Conservation (phyloP, 2,888 invertebrate genomes). For the Ichneumoninae sp. region DNA sequence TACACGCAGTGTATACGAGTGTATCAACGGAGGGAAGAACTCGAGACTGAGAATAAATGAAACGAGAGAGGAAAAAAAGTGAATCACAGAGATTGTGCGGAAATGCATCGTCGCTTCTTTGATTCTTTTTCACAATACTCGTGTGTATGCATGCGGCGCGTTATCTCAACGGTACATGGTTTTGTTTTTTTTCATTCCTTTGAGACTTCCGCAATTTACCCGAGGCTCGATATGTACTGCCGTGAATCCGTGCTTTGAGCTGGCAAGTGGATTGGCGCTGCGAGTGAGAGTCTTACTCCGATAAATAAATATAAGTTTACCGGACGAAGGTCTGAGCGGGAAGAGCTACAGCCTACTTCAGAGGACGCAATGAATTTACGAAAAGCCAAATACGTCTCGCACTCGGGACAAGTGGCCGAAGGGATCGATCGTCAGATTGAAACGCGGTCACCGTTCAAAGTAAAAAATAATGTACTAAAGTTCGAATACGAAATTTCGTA, state of each 20-base stretch:
- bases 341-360: neutral
- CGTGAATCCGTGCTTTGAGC: slow-evolving; percentile 20
- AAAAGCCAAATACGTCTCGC: neutral
- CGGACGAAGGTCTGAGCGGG: neutral
- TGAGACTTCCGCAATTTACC: slow-evolving; percentile 30
- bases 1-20: slow-evolving; percentile 3
- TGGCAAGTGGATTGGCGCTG: neutral
- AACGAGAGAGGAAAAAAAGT: slow-evolving; percentile 65
- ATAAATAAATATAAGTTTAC: neutral
- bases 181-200: slow-evolving; percentile 40
- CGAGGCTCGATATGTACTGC: slow-evolving; percentile 20
- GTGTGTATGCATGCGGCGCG: slow-evolving; percentile 49
- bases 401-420: neutral
- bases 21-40: slow-evolving; percentile 22
- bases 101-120: slow-evolving; percentile 74
- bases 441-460: neutral
- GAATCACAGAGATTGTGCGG: slow-evolving; percentile 73
- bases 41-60: slow-evolving; percentile 65
- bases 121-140: slow-evolving; percentile 37
- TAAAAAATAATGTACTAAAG: too few species aligned
- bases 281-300: neutral
- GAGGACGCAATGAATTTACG: neutral
- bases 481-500: too few species aligned
- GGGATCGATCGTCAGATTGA: neutral
- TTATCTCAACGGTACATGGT: slow-evolving; percentile 6